These are phyloP conservation scores for Gnathonemus longibarbis DNA, from an alignment of 2,113 vertebrate genomes.

Conservation along the genomic window DNA sequence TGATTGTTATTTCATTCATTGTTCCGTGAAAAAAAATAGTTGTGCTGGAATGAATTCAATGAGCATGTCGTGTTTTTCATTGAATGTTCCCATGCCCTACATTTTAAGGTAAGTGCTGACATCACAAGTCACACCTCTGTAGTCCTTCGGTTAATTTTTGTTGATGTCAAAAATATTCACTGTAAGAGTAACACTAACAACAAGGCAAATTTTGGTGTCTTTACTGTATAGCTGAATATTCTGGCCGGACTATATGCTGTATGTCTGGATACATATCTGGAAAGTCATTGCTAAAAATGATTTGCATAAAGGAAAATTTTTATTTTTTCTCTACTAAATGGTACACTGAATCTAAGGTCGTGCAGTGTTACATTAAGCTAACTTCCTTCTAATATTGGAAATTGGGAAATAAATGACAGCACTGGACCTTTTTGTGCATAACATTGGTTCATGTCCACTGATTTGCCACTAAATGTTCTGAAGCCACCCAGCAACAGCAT, in stretches of 20 bases:
- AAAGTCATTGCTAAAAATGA: not conserved
- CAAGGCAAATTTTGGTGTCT: not conserved
- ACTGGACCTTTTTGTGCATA: not conserved
- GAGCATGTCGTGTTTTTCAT: not conserved
- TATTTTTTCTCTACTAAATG: not conserved
- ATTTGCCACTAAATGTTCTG: not conserved
- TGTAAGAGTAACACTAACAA: not conserved
- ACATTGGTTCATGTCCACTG: not conserved
- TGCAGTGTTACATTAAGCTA: not conserved
- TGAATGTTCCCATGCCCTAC: slow-evolving; percentile 31
- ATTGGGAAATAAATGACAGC: not conserved
- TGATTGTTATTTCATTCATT: not conserved
- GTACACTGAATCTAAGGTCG: not conserved
- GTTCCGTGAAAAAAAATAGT: not conserved
- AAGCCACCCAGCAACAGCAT: not conserved
- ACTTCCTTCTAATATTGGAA: not conserved
- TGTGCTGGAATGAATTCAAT: not conserved
- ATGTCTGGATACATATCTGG: not conserved
- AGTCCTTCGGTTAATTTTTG: slow-evolving; percentile 12
- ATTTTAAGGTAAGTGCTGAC: slow-evolving; percentile 25
- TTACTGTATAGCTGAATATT: not conserved
- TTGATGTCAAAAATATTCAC: slow-evolving; percentile 55
- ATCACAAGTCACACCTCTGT: slow-evolving; percentile 30
- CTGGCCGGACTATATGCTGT: not conserved
- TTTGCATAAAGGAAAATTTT: not conserved